Evolutionary conservation across 2,113 vertebrate species (phyloP), one percentile per base, ranked within the genome.

Genomic region (Odontophorus gujanensis): DNA sequence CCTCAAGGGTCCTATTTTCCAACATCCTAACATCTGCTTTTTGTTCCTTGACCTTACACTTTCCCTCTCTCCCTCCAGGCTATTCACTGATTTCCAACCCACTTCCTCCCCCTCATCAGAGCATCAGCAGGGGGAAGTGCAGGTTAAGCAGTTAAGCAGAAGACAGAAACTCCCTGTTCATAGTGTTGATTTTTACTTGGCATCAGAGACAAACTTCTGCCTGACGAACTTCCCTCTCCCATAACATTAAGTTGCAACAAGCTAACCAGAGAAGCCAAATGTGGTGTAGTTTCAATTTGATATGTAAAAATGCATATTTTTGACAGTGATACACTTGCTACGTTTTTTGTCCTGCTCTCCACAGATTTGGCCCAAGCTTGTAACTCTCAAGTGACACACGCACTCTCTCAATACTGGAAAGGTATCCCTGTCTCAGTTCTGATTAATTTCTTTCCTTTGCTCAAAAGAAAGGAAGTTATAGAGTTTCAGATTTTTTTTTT

Each of bases 21-120:
- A 88, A 51, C 79, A 80, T 95, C 45, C 16, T 80, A 87, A 69
- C 63, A 74, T 89, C 63, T 91, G 63, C 78, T 71, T 91, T 94
- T 85, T 91, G 63, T 87, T 94, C 89, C 92, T 90, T 93, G 90
- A 90, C 93, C 92, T 91, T 85, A 63, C 87, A 62, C 63, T 94
- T 88, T 93, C 57, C 57, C 67, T 91, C 40, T 85, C 85, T 86
- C 59, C 74, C 92, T 89, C n/a, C 38, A 94, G 92, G 68, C 92
- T 91, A 74, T 87, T 71, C 63, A 62, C 8, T 95, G 76, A 66
- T 77, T 92, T 92, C 82, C 65, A 63, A 85, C 73, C 42, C 14
- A 24, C 63, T 90, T 91, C 82, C 63, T 92, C 28, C 51, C 85
- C 50, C 68, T 74, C 72, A 53, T 45, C 76, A 93, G 79, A 80